Percentiles rank a stretch among this genome's conserved stretches.
Evolutionary conservation across 2,888 invertebrate species (phyloP).

Genomic region (Scelioninae gen. 1): DNA sequence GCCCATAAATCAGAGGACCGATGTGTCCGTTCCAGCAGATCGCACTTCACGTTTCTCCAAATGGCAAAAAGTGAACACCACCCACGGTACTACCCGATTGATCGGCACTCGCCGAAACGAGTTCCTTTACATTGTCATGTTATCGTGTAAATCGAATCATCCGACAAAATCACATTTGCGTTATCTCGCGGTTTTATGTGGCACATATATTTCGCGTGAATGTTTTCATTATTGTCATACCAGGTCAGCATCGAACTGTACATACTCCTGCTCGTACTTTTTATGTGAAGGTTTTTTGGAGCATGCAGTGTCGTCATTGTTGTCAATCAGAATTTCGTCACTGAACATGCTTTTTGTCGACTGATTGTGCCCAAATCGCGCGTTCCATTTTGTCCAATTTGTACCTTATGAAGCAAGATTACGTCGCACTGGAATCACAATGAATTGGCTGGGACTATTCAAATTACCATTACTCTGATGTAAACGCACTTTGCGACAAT

Average conservation of each 20-base stretch:
- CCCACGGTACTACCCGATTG: constrained; percentile 1
- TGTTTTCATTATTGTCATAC: constrained; percentile 59
- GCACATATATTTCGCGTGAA: constrained; percentile 51
- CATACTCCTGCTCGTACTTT: constrained; percentile 49
- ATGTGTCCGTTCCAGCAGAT: constrained; percentile 81
- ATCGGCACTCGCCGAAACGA: constrained; percentile 38
- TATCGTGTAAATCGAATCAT: constrained; percentile 57
- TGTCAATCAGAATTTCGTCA: constrained; percentile 55
- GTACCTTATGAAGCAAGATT: constrained; percentile 5
- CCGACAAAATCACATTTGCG: constrained; percentile 50
- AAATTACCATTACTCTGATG: not conserved
- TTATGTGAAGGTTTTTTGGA: constrained; percentile 71
- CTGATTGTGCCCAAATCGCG: constrained; percentile 31
- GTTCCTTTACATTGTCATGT: constrained; percentile 46
- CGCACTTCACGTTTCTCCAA: constrained; percentile 72
- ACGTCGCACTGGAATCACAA: not conserved
- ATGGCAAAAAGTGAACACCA: constrained; percentile 37
- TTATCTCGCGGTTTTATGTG: constrained; percentile 39
- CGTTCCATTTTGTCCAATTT: constrained; percentile 25
- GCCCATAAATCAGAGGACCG: constrained; percentile 46
- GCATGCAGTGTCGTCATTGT: constrained; percentile 76
- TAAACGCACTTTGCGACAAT: constrained; percentile 13
- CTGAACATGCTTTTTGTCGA: constrained; percentile 39
- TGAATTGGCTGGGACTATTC: constrained; percentile 9
- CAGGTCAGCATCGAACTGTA: constrained; percentile 62